Conservation (phyloP, 2,797 vertebrate genomes). For the Muraenolepis orangiensis region DNA sequence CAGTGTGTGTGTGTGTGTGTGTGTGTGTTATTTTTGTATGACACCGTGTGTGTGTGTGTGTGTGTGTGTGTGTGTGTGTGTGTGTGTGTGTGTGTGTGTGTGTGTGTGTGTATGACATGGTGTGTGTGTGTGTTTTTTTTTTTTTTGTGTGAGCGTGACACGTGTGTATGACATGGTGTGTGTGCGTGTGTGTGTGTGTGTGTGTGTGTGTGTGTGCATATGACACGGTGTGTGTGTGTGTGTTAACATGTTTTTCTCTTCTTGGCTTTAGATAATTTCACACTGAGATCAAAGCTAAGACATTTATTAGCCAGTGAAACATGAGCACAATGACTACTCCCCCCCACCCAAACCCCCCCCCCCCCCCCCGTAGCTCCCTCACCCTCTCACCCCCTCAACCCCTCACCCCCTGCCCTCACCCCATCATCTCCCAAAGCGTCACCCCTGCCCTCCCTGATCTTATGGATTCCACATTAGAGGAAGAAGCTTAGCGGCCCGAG, state of each 20-base stretch:
- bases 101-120: constrained; percentile 19
- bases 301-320: constrained; percentile 55
- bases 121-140: constrained; percentile 49
- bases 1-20: constrained; percentile 40
- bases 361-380: neutral
- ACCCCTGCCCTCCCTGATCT: constrained; percentile 33
- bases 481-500: constrained; percentile 18
- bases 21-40: no score
- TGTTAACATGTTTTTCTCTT: constrained; percentile 59
- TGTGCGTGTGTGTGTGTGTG: constrained; percentile 28
- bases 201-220: constrained; percentile 5
- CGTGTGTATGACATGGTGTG: constrained; percentile 33
- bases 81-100: no score
- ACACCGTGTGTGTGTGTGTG: no score
- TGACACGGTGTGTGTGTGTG: constrained; percentile 31
- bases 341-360: neutral
- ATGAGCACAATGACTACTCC: constrained; percentile 36
- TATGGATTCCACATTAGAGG: constrained; percentile 52
- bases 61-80: no score
- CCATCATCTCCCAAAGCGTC: constrained; percentile 13
- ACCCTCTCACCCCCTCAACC: neutral
- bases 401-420: neutral
- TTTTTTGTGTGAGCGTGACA: constrained; percentile 46
- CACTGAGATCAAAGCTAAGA: constrained; percentile 38
- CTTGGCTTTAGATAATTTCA: constrained; percentile 53